Base-by-base conservation (phyloP, 2,888 invertebrate species). In the Microplitis deprimator region DNA sequence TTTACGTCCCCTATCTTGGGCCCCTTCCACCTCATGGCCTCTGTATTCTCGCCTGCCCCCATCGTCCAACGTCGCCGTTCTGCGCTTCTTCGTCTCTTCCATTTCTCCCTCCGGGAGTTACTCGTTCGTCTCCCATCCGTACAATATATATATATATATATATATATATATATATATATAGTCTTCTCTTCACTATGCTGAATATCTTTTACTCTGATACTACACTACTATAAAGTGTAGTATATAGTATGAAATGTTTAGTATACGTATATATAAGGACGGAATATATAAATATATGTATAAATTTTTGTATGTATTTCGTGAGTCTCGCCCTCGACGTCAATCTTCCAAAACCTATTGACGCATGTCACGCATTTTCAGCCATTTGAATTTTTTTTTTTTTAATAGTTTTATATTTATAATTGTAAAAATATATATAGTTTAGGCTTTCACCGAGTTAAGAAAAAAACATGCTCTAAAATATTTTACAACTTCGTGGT, bases 331-430 rank as follows among this genome's bases (percentile, higher is more conserved):
- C 29, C 41, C 16, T 69, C 77, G 73, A 80, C 29, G 60, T 39
- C 68, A 16, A 50, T 59, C 60, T 50, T 17, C 41, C 16, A 16
- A 82, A 79, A 78, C 78, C 72, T 17, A n/a, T 20, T n/a, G 16
- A n/a, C 61, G 38, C 40, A 80, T 84, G 82, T 82, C 82, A 84
- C 83, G 83, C 77, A 84, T 82, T 84, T 83, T 78, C 80, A 38
- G 75, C 77, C 81, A 77, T 80, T 29, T 75, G 76, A 77, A 68
- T 61, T 61, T 8, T 10, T 29, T 40, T 41, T 71, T 39, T 39
- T 39, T 29, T 3, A 29, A 3, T 29, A 29, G 29, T 4, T 29
- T 3, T 4, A 29, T 29, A 29, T 29, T 29, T 29, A 29, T 29
- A 29, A 29, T 29, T 29, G 29, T 29, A 29, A 29, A 29, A 29